Evolutionary conservation across 2,113 vertebrate genomes (phyloP).

Genomic region (Salvelinus alpinus): DNA sequence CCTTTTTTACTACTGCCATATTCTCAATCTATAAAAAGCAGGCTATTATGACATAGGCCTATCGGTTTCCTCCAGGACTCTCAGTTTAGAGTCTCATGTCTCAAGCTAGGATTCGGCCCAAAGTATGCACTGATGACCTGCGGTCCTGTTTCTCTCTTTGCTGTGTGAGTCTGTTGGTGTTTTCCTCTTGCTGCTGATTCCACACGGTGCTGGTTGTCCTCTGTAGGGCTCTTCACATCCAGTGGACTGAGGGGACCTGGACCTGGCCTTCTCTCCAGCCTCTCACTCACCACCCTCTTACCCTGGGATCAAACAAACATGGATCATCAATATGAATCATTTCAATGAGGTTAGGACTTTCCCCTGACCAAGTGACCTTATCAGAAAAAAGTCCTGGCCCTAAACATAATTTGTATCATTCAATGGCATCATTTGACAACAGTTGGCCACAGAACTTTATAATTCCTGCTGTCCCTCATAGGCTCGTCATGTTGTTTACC

Average conservation of each 20-base stretch:
- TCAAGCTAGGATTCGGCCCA: no score
- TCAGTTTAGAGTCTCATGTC: no score
- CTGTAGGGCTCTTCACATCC: slow-evolving; percentile 56
- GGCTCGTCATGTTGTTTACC: slow-evolving; percentile 73
- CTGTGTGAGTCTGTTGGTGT: slow-evolving; percentile 58
- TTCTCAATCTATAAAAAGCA: no score
- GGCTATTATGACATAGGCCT: no score
- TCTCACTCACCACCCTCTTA: slow-evolving; percentile 87
- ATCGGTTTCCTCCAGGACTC: background rate
- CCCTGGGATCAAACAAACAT: slow-evolving; percentile 67
- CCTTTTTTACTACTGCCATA: no score
- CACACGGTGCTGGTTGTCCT: slow-evolving; percentile 60
- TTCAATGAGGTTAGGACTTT: background rate
- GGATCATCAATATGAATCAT: no score
- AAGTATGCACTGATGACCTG: slow-evolving; percentile 67
- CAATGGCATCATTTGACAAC: background rate
- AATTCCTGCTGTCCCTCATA: background rate
- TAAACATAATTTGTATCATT: background rate
- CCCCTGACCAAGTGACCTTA: background rate
- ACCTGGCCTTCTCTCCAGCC: slow-evolving; percentile 55
- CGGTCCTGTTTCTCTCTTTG: slow-evolving; percentile 68
- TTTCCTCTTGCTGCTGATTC: slow-evolving; percentile 66
- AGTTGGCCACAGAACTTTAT: background rate
- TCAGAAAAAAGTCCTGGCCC: background rate
- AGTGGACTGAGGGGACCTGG: slow-evolving; percentile 31